A percentile compares a stretch with the other conserved stretches of the same genome.
Evolutionary conservation across 2,113 vertebrate genomes (phyloP).

Genomic region (Heliornis fulica): DNA sequence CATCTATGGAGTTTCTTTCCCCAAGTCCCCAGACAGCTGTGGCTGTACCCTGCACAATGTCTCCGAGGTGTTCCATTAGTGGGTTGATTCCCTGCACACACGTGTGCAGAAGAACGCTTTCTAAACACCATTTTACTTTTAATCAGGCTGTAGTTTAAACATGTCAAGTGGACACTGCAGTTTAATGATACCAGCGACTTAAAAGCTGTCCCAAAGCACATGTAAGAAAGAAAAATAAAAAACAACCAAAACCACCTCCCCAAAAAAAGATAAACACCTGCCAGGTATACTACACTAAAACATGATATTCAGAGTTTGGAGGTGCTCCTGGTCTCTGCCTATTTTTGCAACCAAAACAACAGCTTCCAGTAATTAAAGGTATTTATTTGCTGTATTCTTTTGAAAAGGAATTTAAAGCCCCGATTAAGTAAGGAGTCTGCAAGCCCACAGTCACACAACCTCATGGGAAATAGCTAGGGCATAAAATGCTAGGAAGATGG

Average conservation of each 20-base stretch:
- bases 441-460: accelerated
- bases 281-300: background rate
- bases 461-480: background rate
- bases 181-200: background rate
- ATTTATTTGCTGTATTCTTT: background rate
- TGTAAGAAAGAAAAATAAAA: background rate
- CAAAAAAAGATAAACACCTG: background rate
- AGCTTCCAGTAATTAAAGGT: background rate
- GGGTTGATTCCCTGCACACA: background rate
- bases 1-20: background rate
- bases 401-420: background rate
- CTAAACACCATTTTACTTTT: constrained; percentile 28
- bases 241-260: background rate
- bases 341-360: background rate
- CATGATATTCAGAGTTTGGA: constrained; percentile 6
- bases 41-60: constrained; percentile 28
- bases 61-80: constrained; percentile 54
- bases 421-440: background rate
- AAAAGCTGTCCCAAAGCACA: background rate
- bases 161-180: background rate
- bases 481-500: background rate
- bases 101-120: background rate
- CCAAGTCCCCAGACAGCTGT: background rate
- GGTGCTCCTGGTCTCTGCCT: background rate
- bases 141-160: constrained; percentile 10